Conservation (phyloP, 2,888 invertebrate species). For the Hypena proboscidalis region DNA sequence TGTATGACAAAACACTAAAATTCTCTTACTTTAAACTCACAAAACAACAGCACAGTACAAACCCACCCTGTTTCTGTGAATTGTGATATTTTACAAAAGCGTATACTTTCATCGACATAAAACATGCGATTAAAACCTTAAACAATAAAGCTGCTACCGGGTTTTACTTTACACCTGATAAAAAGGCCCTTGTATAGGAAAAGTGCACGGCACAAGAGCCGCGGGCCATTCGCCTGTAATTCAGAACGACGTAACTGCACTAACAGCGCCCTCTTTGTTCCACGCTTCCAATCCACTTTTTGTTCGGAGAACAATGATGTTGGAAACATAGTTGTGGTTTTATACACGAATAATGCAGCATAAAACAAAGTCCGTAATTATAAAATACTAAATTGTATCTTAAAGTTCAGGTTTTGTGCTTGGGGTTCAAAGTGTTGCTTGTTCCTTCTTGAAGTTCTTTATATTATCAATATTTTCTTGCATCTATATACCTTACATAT, state of each 20-base stretch:
- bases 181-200: constrained; percentile 22
- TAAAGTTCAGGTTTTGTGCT: constrained; percentile 15
- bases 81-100: no score
- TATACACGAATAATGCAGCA: constrained; percentile 20
- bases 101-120: no score
- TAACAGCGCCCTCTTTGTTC: constrained; percentile 39
- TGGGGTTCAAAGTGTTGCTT: no score
- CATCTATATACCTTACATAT: no score
- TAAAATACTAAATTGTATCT: constrained; percentile 15
- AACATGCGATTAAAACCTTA: no score
- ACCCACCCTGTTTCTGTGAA: no score
- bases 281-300: constrained; percentile 35
- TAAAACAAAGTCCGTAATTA: constrained; percentile 16
- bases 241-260: constrained; percentile 31
- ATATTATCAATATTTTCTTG: no score
- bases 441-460: no score
- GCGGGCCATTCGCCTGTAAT: constrained; percentile 37
- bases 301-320: constrained; percentile 35
- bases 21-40: no score
- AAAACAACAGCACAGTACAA: no score
- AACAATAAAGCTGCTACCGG: constrained; percentile 21
- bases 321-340: constrained; percentile 32
- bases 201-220: constrained; percentile 19
- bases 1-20: no score
- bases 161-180: constrained; percentile 21